Evolutionary conservation across 2,113 vertebrate genomes (phyloP).

Genomic region (Laticauda laticaudata): DNA sequence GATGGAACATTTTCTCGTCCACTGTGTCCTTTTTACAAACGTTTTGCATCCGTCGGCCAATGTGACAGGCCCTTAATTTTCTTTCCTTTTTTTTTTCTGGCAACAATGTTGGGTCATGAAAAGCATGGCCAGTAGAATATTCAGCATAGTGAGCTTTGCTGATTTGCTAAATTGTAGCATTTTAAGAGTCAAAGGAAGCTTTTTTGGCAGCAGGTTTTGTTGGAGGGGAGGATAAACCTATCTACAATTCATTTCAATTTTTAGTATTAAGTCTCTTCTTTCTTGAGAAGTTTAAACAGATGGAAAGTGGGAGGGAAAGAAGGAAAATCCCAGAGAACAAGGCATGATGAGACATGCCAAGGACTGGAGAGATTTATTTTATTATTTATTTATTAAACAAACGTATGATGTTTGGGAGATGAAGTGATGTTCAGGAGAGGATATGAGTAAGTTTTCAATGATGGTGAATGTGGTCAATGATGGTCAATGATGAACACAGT

Average conservation of each 20-base stretch:
- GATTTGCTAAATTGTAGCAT: neutral
- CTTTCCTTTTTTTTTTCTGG: neutral
- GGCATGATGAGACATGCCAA: neutral
- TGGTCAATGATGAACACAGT: too few relatives aligned
- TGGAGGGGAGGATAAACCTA: neutral
- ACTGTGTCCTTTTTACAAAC: too few relatives aligned
- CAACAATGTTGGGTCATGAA: neutral
- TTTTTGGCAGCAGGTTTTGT: neutral
- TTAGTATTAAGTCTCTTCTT: slow-evolving; percentile 1
- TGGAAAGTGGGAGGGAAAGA: neutral
- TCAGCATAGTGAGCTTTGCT: neutral
- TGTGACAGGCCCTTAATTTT: neutral
- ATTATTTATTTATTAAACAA: neutral
- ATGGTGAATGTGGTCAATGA: too few relatives aligned
- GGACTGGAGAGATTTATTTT: neutral
- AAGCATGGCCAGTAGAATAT: neutral
- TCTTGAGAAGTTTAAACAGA: neutral
- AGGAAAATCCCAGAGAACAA: slow-evolving; percentile 5
- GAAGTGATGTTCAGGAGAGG: neutral
- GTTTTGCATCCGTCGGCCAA: too few relatives aligned
- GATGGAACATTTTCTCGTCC: too few relatives aligned
- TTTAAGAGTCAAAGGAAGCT: neutral
- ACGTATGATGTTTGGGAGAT: neutral
- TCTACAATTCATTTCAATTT: neutral
- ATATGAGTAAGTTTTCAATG: neutral